These are phyloP conservation scores for Aegithalos caudatus DNA, from an alignment of 2,113 vertebrate genomes.

Conservation along the genomic window DNA sequence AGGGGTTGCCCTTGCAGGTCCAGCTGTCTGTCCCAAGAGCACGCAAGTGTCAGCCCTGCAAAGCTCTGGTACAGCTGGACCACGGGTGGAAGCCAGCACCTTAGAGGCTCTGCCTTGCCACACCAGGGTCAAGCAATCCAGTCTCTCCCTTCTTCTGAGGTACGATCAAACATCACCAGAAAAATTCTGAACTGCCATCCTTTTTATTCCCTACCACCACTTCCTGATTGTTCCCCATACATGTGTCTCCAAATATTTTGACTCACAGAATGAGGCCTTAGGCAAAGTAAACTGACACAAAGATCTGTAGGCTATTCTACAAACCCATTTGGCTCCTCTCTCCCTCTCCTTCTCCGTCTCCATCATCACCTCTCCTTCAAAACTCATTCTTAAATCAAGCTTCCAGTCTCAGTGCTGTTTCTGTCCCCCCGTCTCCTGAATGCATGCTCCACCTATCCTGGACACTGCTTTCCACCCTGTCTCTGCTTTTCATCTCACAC, in stretches of 20 bases:
- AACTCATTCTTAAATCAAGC: background rate
- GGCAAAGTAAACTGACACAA: background rate
- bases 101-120: background rate
- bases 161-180: background rate
- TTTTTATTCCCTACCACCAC: background rate
- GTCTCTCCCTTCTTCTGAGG: background rate
- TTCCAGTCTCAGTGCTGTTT: background rate
- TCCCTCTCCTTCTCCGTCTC: background rate
- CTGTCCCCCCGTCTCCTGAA: background rate
- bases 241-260: background rate
- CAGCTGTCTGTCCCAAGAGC: background rate
- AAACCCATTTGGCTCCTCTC: fast-evolving
- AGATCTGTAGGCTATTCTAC: background rate
- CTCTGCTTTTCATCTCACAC: background rate
- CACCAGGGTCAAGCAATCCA: background rate
- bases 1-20: background rate
- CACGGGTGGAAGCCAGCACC: background rate
- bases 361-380: background rate
- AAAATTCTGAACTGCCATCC: background rate
- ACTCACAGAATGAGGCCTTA: background rate
- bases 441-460: background rate
- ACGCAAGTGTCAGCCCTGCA: background rate
- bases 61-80: background rate
- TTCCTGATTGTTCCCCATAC: background rate
- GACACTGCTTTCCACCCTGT: background rate